Evolutionary conservation across 2,888 invertebrate species (phyloP).

Genomic region (Drosophila mettleri): DNA sequence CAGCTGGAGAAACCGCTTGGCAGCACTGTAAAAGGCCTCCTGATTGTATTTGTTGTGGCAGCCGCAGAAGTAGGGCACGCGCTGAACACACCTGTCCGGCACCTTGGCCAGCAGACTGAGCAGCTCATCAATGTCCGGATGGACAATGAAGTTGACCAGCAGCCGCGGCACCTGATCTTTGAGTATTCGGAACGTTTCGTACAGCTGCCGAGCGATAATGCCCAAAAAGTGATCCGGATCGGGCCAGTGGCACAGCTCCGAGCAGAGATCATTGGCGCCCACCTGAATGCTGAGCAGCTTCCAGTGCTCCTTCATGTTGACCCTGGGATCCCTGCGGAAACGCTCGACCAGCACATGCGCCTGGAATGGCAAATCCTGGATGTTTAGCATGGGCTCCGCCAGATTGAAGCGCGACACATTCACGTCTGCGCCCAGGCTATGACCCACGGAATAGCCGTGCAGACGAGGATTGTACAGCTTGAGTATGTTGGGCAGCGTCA

Average conservation of each 20-base stretch:
- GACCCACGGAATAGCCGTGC: slow-evolving; percentile 87
- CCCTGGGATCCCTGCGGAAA: slow-evolving; percentile 86
- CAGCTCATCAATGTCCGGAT: slow-evolving; percentile 84
- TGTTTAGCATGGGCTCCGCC: slow-evolving; percentile 87
- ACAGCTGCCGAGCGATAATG: slow-evolving; percentile 85
- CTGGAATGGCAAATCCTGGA: slow-evolving; percentile 86
- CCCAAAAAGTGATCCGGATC: slow-evolving; percentile 84
- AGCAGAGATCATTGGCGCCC: slow-evolving; percentile 88
- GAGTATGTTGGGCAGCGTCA: slow-evolving; percentile 87
- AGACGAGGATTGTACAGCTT: slow-evolving; percentile 88
- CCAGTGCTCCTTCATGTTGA: slow-evolving; percentile 87
- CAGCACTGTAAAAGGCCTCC: not conserved
- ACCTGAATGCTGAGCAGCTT: slow-evolving; percentile 87
- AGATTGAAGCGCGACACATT: slow-evolving; percentile 85
- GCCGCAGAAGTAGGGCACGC: not conserved
- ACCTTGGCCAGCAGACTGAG: not conserved
- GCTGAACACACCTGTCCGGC: slow-evolving; percentile 7
- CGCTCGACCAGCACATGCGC: slow-evolving; percentile 86
- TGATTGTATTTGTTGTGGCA: slow-evolving; percentile 12
- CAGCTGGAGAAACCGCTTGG: not conserved
- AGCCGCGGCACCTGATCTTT: slow-evolving; percentile 87
- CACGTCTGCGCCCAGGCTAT: slow-evolving; percentile 85
- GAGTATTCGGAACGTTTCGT: slow-evolving; percentile 83
- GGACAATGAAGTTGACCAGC: slow-evolving; percentile 86
- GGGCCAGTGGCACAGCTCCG: slow-evolving; percentile 86